Percentiles rank a stretch among this genome's conserved stretches.
Evolutionary conservation across 2,113 vertebrate genomes (phyloP).

Genomic region (Anhinga anhinga): DNA sequence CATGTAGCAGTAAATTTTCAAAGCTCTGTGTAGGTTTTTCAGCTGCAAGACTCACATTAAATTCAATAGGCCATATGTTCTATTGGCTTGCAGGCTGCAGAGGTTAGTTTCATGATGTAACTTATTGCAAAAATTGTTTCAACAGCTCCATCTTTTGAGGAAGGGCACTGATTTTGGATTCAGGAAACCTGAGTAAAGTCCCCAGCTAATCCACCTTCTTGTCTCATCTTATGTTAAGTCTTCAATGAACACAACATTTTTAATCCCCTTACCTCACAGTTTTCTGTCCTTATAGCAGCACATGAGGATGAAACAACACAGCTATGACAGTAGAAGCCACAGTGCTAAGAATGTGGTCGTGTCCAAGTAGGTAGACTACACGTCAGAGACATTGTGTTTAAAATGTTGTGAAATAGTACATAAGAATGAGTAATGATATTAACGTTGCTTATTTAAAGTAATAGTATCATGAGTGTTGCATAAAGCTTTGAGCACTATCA

Average conservation of each 20-base stretch:
- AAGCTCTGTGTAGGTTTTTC: slow-evolving; percentile 18
- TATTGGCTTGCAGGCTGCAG: slow-evolving; percentile 8
- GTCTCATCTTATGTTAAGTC: background rate
- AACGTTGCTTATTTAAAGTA: background rate
- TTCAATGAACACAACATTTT: background rate
- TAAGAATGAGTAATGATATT: background rate
- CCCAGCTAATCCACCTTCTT: background rate
- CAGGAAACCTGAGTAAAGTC: background rate
- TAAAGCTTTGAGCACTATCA: background rate
- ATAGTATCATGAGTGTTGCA: background rate
- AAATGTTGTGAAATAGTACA: background rate
- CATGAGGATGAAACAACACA: fast-evolving
- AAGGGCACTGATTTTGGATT: background rate
- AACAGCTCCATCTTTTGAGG: slow-evolving; percentile 26
- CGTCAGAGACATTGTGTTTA: background rate
- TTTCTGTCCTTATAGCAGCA: background rate
- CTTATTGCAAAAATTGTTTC: background rate
- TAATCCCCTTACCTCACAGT: background rate
- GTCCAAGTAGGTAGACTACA: background rate
- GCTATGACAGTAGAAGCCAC: background rate
- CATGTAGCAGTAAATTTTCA: slow-evolving; percentile 9
- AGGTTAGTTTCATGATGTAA: background rate
- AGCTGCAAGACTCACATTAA: slow-evolving; percentile 3
- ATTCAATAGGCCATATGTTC: slow-evolving; percentile 52
- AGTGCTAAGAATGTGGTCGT: background rate